Evolutionary conservation across 2,888 invertebrate species (phyloP), one percentile per base, ranked within the genome.

Genomic region (Lathronympha strigana): DNA sequence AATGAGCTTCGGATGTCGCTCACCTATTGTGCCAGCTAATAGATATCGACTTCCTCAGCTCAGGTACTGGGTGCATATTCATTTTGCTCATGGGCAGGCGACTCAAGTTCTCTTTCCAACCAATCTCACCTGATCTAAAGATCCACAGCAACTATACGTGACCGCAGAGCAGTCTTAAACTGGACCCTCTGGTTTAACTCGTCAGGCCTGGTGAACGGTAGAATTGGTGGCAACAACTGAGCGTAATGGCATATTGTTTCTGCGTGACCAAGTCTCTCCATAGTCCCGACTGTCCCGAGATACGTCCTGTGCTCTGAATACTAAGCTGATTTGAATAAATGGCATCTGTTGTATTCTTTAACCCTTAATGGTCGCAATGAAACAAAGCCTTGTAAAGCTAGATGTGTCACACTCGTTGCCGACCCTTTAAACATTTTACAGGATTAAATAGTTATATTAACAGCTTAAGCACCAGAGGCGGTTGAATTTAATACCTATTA

Each of bases 1-100:
- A 92, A 92, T 89, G 91, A 90, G 91, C 88, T 90, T 91, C 91
- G 91, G 91, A 92, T 91, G 88, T 90, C 90, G 90, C 89, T 90
- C 89, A 89, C 87, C 91, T 91, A 92, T 92, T 92, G 91, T 92
- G 88, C 86, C 73, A 81, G 88, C 90, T 90, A 90, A 91, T 91
- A 91, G 90, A 90, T 91, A 89, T 90, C 80, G 89, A 90, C 91
- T 91, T 92, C 91, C 91, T 91, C 80, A 86, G 86, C 86, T 81
- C 82, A 84, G 81, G 77, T 76, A 75, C 80, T 82, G 85, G 6
- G n/a, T 23, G 47, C 13, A n/a, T n/a, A 3, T 9, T 47, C 23
- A 5, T 9, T 17, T 40, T 8, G 23, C 47, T 21, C 23, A 5
- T 47, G 23, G 1, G n/a, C 47, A 23, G 13, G 13, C 23, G 21